These are phyloP conservation scores for Philotrypesis tridentata DNA, from an alignment of 1,140 invertebrate genomes.

Conservation along the genomic window DNA sequence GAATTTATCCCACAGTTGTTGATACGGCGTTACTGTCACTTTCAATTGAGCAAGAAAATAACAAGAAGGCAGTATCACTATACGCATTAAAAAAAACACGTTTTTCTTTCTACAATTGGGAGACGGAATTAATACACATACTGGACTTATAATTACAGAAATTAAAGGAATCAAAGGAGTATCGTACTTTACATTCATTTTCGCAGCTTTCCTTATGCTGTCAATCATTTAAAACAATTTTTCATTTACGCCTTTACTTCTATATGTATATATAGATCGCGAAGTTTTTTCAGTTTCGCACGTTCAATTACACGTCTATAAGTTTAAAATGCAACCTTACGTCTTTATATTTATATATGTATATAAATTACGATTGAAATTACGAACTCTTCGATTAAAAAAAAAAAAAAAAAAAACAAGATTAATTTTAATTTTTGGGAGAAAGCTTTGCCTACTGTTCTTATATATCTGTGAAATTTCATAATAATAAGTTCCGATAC, in stretches of 20 bases:
- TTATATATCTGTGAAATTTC: background rate
- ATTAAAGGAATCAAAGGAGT: constrained; percentile 37
- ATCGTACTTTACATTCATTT: constrained; percentile 42
- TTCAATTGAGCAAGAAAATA: constrained; percentile 20
- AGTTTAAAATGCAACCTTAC: constrained; percentile 31
- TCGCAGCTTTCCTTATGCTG: constrained; percentile 35
- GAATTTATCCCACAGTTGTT: constrained; percentile 24
- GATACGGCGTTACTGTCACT: constrained; percentile 36
- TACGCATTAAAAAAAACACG: constrained; percentile 32
- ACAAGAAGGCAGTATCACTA: constrained; percentile 43
- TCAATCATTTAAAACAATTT: constrained; percentile 25
- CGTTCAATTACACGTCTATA: constrained; percentile 17
- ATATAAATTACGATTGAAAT: constrained; percentile 35
- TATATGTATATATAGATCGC: constrained; percentile 25
- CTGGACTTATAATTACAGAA: constrained; percentile 23
- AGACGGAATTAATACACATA: constrained; percentile 43
- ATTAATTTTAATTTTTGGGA: constrained; percentile 6
- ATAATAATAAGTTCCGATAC: background rate
- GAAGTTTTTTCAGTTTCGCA: background rate
- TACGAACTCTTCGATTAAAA: constrained; percentile 13
- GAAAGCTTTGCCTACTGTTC: background rate
- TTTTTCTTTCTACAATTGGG: constrained; percentile 28
- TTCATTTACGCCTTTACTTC: constrained; percentile 5
- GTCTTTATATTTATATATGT: constrained; percentile 19
- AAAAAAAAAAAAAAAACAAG: constrained; percentile 18